These are phyloP conservation scores for Uria aalge DNA, from an alignment of 2,113 vertebrate genomes.

Conservation along the genomic window DNA sequence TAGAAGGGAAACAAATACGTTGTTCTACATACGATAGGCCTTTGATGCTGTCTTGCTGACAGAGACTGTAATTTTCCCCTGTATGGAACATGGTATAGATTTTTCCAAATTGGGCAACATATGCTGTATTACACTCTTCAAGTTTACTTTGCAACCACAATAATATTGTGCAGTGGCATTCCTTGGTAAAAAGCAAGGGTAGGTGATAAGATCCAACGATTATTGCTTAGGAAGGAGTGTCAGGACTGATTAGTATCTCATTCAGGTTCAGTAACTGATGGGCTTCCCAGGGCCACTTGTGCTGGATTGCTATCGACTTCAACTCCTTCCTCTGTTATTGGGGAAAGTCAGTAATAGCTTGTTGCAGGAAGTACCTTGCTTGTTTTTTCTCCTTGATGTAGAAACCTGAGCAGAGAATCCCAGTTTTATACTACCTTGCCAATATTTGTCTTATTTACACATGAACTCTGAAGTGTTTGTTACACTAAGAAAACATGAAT, in stretches of 20 bases:
- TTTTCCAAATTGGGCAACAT: not conserved
- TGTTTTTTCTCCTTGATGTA: not conserved
- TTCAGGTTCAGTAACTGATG: not conserved
- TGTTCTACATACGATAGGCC: not conserved
- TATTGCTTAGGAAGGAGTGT: not conserved
- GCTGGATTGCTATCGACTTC: not conserved
- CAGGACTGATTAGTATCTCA: not conserved
- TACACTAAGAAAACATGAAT: not conserved
- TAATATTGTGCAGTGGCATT: not conserved
- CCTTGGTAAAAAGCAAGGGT: not conserved
- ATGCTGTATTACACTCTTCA: not conserved
- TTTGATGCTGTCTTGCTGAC: not conserved
- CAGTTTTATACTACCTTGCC: not conserved
- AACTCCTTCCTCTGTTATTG: not conserved
- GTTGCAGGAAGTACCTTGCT: not conserved
- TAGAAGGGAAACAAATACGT: not conserved
- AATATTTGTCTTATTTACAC: not conserved
- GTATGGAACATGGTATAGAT: not conserved
- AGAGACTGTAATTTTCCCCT: not conserved
- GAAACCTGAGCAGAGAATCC: not conserved
- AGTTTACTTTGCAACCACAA: not conserved
- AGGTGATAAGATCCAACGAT: not conserved
- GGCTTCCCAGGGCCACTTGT: not conserved
- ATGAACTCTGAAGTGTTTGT: not conserved
- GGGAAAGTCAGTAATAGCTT: not conserved